A percentile compares a stretch with the other conserved stretches of the same genome.
Evolutionary conservation across 2,113 vertebrate species (phyloP).

Genomic region (Aphyosemion australe): DNA sequence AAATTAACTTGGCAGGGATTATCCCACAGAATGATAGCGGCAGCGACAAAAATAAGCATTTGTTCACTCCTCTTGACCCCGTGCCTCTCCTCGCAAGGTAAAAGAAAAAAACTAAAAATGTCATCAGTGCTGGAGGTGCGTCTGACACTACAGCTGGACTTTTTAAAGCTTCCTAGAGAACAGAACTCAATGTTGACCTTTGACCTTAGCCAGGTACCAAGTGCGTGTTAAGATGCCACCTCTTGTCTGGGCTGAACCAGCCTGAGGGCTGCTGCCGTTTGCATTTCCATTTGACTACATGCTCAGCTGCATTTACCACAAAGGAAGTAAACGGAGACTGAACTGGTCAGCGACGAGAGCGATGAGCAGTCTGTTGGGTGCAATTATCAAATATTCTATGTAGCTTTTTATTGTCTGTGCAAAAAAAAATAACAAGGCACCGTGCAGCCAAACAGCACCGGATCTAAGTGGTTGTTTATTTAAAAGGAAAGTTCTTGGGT

Average conservation of each 20-base stretch:
- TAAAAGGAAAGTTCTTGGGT: constrained; percentile 28
- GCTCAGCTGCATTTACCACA: background rate
- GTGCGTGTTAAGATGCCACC: constrained; percentile 14
- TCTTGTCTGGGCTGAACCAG: constrained; percentile 28
- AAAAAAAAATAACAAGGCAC: background rate
- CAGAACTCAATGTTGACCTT: constrained; percentile 47
- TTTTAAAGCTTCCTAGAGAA: constrained; percentile 51
- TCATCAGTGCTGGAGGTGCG: constrained; percentile 34
- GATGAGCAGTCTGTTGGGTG: background rate
- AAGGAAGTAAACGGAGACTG: background rate
- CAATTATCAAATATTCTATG: constrained; percentile 10
- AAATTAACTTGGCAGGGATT: constrained; percentile 56
- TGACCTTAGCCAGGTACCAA: constrained; percentile 37
- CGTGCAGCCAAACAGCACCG: background rate
- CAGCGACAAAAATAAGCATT: constrained; percentile 44
- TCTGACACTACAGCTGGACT: constrained; percentile 40
- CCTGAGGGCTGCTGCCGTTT: background rate
- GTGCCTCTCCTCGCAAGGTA: too few relatives aligned
- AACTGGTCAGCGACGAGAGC: constrained; percentile 1
- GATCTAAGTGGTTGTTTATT: constrained; percentile 27
- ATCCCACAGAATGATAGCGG: constrained; percentile 51
- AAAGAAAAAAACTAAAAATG: too few relatives aligned
- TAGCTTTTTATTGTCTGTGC: constrained; percentile 10
- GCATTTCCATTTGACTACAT: background rate
- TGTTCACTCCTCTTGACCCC: constrained; percentile 37